Base-by-base conservation (phyloP, 2,888 invertebrate species). In the Calliphora vomitoria region DNA sequence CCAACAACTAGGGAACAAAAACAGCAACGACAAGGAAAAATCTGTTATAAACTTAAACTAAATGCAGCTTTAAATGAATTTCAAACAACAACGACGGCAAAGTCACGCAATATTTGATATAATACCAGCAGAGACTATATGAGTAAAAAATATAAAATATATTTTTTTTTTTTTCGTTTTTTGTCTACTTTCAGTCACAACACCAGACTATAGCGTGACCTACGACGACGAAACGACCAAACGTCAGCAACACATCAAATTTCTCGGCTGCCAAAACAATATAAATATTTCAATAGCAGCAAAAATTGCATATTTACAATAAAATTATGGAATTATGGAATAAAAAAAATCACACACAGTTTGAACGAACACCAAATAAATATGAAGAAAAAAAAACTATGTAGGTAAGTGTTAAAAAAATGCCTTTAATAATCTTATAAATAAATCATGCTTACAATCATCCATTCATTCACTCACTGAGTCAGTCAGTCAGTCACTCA, bases 71-170 rank as follows among this genome's bases (percentile, higher is more conserved):
- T 81, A 81, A 85, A 85, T 69, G 41, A 75, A 78, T 78, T 64
- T 58, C 18, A 58, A 72, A 62, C 53, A 86, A 55, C n/a, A 25
- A 25, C 78, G 60, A 81, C 76, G 76, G 74, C 74, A 62, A 41
- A 87, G 85, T 85, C 87, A 87, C 87, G 87, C 87, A 87, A 87
- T 85, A 85, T 79, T 79, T 82, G 69, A 82, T 71, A 76, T 35
- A 6, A 35, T 5, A 35, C 6, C 4, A 35, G 5, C 6, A 82
- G 53, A 86, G 62, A 64, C 31, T 58, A 66, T 58, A 58, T 58
- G 66, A 75, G 74, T 38, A 38, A 47, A 64, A 74, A 66, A 53
- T 25, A 41, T 18, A 64, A 35, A 50, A 31, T 50, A 69, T 4
- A 10, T 35, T 35, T 31, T 31, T 31, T 68, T 69, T 60, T 75